Evolutionary conservation across 2,888 invertebrate genomes (phyloP), one percentile per base, ranked within the genome.

Genomic region (Formica aserva): DNA sequence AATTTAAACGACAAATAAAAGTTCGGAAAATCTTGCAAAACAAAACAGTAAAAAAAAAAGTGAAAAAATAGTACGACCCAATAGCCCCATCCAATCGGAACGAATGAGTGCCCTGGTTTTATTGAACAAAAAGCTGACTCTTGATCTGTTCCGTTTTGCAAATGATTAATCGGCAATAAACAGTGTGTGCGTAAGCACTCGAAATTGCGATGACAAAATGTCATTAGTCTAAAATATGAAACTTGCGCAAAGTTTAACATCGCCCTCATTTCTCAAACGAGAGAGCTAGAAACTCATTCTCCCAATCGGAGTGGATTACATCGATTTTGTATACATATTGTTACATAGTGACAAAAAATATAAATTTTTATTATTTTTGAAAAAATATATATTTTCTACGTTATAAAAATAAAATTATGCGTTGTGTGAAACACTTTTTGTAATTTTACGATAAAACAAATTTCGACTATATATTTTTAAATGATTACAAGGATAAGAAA

Each of bases 1-100:
- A 52, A 52, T 76, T 76, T 76, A 76, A 67, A 66, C 26, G 76
- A 38, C 66, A 67, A 76, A 76, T 66, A 76, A 76, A 76, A 76
- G 76, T 52, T 52, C 38, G 26, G 52, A 35, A 18, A 26, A 26
- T 38, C 35, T 35, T 26, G 48, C 48, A 22, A 76, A 75, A 75
- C 45, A 66, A 76, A 76, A 76, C 26, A 65, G 35, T 35, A 26
- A 48, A 48, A 48, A 32, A 60, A 35, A 38, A 35, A 35, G 52
- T 52, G 22, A 76, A 66, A 65, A 48, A 66, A 66, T 35, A 66
- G 76, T 22, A 35, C 52, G 66, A 52, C 35, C 26, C 76, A 35
- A 66, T 76, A 48, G 35, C 29, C 41, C 15, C 26, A 26, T 66
- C 35, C 35, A 26, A 66, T 76, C 66, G n/a, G n/a, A 52, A 52